phyloP scores from a whole-genome alignment of 2,888 invertebrate species.

The Drosophila demipolita region DNA sequence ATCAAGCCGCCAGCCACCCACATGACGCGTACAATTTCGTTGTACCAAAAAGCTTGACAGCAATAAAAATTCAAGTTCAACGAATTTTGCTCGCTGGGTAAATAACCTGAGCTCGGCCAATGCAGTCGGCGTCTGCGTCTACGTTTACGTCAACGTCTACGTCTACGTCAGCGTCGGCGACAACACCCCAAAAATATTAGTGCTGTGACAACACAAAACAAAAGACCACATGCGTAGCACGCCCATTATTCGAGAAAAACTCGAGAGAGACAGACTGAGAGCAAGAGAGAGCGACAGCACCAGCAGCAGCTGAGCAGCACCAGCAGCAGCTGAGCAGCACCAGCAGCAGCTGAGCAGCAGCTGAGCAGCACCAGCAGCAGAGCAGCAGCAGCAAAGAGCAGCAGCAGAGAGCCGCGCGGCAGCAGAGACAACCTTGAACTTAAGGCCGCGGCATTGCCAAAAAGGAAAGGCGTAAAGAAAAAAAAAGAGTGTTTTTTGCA shows the following conservation, averaged over 20 bases:
- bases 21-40: conserved; percentile 25
- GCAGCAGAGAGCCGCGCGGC: conserved; percentile 8
- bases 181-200: conserved; percentile 62
- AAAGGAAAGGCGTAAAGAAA: conserved; percentile 51
- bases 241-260: conserved; percentile 52
- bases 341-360: conserved; percentile 31
- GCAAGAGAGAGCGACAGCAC: conserved; percentile 23
- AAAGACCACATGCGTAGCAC: conserved; percentile 49
- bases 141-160: conserved; percentile 9
- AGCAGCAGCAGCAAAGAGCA: not conserved
- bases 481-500: conserved; percentile 24
- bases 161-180: conserved; percentile 26
- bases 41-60: conserved; percentile 47
- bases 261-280: conserved; percentile 10
- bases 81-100: conserved; percentile 69
- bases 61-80: conserved; percentile 71
- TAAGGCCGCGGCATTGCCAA: conserved; percentile 56
- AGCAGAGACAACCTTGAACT: conserved; percentile 71
- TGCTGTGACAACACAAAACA: conserved; percentile 30
- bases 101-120: conserved; percentile 64
- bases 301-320: conserved; percentile 7
- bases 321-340: conserved; percentile 18
- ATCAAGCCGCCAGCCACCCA: not conserved
- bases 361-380: not conserved
- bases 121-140: conserved; percentile 28